A percentile compares a stretch with the other conserved stretches of the same genome.
These are phyloP conservation scores for Sebastes schlegelii DNA, from an alignment of 2,113 vertebrate genomes.

Conservation along the genomic window DNA sequence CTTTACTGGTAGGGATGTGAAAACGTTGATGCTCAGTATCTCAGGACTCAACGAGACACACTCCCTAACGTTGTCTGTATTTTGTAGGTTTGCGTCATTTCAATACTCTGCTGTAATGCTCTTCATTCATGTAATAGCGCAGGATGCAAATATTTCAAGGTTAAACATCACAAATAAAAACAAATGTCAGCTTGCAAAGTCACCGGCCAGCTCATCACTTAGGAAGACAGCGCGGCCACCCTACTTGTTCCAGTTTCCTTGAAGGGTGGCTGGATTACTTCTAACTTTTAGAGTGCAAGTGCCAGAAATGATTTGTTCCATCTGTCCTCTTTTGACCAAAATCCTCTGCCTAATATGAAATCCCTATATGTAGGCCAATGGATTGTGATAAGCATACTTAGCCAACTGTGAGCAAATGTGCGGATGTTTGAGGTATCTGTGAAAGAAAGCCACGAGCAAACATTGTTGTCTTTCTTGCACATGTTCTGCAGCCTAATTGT, in stretches of 20 bases:
- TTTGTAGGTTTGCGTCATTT: not conserved
- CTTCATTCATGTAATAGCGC: not conserved
- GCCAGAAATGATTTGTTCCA: constrained; percentile 72
- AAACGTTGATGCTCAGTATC: not conserved
- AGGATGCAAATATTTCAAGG: constrained; percentile 14
- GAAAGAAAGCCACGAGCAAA: constrained; percentile 51
- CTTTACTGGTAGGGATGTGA: not conserved
- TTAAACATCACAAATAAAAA: constrained; percentile 9
- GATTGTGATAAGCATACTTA: constrained; percentile 64
- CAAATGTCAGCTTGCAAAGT: constrained; percentile 13
- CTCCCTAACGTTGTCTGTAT: not conserved
- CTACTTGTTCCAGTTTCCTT: constrained; percentile 52
- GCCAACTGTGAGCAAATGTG: constrained; percentile 61
- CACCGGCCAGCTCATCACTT: constrained; percentile 29
- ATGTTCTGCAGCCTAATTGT: constrained; percentile 43
- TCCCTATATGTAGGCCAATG: constrained; percentile 63
- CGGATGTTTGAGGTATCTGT: constrained; percentile 51
- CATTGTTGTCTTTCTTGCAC: constrained; percentile 40
- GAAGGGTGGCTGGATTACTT: constrained; percentile 59
- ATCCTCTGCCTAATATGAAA: constrained; percentile 63
- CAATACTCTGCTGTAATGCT: not conserved
- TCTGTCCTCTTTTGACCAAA: constrained; percentile 69
- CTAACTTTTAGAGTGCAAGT: constrained; percentile 41
- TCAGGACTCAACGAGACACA: not conserved
- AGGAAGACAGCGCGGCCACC: constrained; percentile 28